Evolutionary conservation across 2,113 vertebrate species (phyloP).

Genomic region (Nothoprocta pentlandii): DNA sequence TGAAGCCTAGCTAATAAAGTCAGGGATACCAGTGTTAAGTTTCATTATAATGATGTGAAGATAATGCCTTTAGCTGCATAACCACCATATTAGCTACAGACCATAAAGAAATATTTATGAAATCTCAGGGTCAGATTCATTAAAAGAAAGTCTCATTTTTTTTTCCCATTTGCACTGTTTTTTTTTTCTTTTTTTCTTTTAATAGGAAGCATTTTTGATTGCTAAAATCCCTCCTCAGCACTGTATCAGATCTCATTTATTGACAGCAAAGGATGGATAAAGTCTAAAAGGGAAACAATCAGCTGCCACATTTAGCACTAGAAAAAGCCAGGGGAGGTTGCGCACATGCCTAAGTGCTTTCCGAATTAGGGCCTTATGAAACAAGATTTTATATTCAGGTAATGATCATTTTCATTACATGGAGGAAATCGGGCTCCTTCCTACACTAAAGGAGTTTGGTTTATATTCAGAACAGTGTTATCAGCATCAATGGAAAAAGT

Average conservation of each 20-base stretch:
- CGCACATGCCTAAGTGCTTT: background rate
- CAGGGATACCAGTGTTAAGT: conserved; percentile 70
- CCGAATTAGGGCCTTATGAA: conserved; percentile 6
- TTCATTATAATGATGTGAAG: conserved; percentile 81
- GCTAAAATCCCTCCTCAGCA: background rate
- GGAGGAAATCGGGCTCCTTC: background rate
- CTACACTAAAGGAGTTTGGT: background rate
- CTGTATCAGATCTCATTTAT: conserved; percentile 1
- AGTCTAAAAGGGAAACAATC: background rate
- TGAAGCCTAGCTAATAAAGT: conserved; percentile 68
- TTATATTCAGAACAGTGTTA: background rate
- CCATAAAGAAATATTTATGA: conserved; percentile 76
- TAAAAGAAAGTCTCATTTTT: conserved; percentile 61
- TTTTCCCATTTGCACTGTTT: conserved; percentile 10
- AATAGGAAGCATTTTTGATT: conserved; percentile 38
- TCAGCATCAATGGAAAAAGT: background rate
- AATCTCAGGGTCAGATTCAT: conserved; percentile 73
- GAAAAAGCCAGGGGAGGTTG: background rate
- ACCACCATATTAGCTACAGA: conserved; percentile 76
- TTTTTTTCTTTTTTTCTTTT: background rate
- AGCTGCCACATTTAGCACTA: background rate
- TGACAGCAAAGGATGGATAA: background rate
- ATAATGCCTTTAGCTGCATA: conserved; percentile 81
- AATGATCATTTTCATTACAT: background rate
- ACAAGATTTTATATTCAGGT: conserved; percentile 4